Percentiles rank a stretch among this genome's conserved stretches.
Evolutionary conservation across 2,888 invertebrate genomes (phyloP).

Genomic region (Thereva nobilitata): DNA sequence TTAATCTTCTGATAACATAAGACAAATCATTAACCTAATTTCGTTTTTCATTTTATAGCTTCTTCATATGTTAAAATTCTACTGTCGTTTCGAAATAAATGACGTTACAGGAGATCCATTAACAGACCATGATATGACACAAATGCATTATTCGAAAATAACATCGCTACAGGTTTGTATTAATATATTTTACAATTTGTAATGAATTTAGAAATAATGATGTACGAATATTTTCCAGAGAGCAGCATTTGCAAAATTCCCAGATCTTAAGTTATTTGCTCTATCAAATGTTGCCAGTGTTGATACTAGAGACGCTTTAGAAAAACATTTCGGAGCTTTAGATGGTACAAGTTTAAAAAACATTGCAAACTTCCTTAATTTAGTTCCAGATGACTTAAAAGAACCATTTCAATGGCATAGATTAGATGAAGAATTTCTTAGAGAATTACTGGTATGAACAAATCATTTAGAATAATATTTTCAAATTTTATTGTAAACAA

Average conservation of each 20-base stretch:
- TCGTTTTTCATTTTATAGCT: slow-evolving; percentile 66
- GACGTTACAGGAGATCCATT: slow-evolving; percentile 94
- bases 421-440: slow-evolving; percentile 77
- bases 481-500: slow-evolving; percentile 1
- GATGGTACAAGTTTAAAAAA: slow-evolving; percentile 79
- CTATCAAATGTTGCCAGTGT: slow-evolving; percentile 93
- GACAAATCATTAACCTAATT: background rate
- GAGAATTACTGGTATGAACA: slow-evolving; percentile 75
- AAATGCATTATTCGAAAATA: slow-evolving; percentile 90
- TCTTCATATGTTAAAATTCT: slow-evolving; percentile 93
- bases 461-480: background rate
- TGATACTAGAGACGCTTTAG: slow-evolving; percentile 82
- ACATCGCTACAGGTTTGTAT: slow-evolving; percentile 79
- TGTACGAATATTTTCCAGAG: slow-evolving; percentile 62
- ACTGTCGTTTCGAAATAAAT: slow-evolving; percentile 96
- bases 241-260: slow-evolving; percentile 90
- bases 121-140: slow-evolving; percentile 91
- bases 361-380: slow-evolving; percentile 83
- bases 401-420: slow-evolving; percentile 72
- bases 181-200: slow-evolving; percentile 32
- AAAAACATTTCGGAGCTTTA: slow-evolving; percentile 77
- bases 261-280: slow-evolving; percentile 82
- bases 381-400: slow-evolving; percentile 77
- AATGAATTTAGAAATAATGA: background rate
- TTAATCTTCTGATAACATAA: background rate